These are phyloP conservation scores for Electrophaes corylata DNA, from an alignment of 2,888 invertebrate genomes.

Conservation along the genomic window DNA sequence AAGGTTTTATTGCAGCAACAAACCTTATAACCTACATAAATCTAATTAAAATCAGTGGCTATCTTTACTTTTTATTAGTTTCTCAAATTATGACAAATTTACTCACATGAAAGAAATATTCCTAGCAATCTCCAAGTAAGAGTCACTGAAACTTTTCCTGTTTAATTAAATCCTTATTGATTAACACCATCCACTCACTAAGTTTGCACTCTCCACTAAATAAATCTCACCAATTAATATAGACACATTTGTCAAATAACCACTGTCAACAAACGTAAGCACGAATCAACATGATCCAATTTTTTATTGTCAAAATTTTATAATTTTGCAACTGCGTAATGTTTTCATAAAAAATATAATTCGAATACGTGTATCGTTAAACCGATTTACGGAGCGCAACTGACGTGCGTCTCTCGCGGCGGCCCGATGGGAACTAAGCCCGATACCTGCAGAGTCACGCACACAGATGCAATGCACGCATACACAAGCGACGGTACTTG, in stretches of 20 bases:
- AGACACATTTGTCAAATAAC: conserved; percentile 19
- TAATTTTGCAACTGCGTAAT: not conserved
- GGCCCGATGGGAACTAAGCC: conserved; percentile 73
- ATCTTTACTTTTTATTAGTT: not conserved
- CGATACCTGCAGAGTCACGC: conserved; percentile 79
- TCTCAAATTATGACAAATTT: not conserved
- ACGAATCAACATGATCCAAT: too few relatives aligned
- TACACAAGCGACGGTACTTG: conserved; percentile 64
- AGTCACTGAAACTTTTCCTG: conserved; percentile 11
- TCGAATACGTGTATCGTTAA: conserved; percentile 28
- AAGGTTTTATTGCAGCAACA: too few relatives aligned
- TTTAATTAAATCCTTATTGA: conserved; percentile 27
- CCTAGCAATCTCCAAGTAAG: conserved; percentile 9
- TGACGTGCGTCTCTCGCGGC: conserved; percentile 50
- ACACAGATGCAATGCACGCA: conserved; percentile 69
- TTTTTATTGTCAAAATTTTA: not conserved
- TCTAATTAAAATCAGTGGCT: not conserved
- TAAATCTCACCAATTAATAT: conserved; percentile 22
- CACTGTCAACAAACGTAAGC: conserved; percentile 21
- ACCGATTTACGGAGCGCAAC: conserved; percentile 20
- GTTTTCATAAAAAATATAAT: conserved; percentile 13
- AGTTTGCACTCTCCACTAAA: conserved; percentile 37
- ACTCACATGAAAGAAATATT: conserved; percentile 10
- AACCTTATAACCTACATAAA: too few relatives aligned
- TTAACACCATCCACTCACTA: conserved; percentile 35